Base-by-base conservation (phyloP, 2,113 vertebrate species). In the Piaya cayana region DNA sequence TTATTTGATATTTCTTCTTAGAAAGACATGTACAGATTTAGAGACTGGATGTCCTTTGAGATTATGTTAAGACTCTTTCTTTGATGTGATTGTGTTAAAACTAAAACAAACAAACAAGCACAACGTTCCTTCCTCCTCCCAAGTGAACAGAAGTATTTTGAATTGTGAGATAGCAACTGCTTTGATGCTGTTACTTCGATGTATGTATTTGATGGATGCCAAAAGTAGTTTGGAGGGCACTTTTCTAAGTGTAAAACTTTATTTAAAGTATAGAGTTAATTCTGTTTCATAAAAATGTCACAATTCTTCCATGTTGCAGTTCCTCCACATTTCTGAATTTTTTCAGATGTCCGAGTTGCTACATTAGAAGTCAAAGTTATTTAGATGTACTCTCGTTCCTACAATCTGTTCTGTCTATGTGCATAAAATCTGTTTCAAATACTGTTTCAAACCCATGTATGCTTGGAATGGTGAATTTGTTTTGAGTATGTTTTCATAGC, bases 381-480 rank as follows among this genome's bases (percentile, higher is more conserved):
- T 82, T 68, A 34, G 70, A 74, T 85, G 75, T 91, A 67, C 65
- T 34, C 53, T 83, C 43, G 64, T 91, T 95, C 74, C 83, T 88
- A 11, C 47, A 26, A 6, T 79, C 72, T 84, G 65, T 90, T 83
- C 75, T 45, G 92, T 96, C 92, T 90, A 47, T 39, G 52, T 88
- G 70, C 85, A 58, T 88, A 88, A 91, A 83, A 79, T 67, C 56
- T 86, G 39, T 39, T 39, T 39, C 39, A 39, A 39, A 39, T 50
- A 11, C 42, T 45, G 71, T 82, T 93, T 88, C 67, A 94, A 93
- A 83, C 90, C 68, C 64, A 1, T 79, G 71, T 90, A 36, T 7
- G 0, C 84, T 92, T 77, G 63, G 43, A 89, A 63, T 74, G 62
- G 55, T 87, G 76, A 62, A 47, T 82, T 91, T 67, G 79, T 88